Percentiles rank a stretch among this genome's conserved stretches.
These are phyloP conservation scores for Cryptocheilus praepositus DNA, from an alignment of 2,888 invertebrate genomes.

Conservation along the genomic window DNA sequence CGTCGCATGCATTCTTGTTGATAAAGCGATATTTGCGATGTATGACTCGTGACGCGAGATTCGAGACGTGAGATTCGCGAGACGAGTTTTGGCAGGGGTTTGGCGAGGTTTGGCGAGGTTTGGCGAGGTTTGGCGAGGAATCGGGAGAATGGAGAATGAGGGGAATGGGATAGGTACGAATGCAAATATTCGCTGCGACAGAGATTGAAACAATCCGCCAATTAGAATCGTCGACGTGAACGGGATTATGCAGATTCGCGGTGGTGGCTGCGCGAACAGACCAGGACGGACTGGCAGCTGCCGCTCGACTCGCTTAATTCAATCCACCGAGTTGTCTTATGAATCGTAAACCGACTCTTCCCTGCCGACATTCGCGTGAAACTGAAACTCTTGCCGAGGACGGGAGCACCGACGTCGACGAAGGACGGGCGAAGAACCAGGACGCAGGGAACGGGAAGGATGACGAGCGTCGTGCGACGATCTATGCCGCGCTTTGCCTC, in stretches of 20 bases:
- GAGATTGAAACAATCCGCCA: conserved; percentile 74
- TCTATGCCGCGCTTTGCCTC: conserved; percentile 19
- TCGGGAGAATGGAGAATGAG: conserved; percentile 15
- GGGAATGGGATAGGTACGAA: conserved; percentile 48
- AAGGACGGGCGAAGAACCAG: background rate
- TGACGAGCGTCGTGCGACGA: conserved; percentile 3
- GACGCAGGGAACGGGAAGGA: background rate
- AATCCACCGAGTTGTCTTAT: conserved; percentile 73
- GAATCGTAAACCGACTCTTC: conserved; percentile 68
- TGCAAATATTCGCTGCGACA: conserved; percentile 67
- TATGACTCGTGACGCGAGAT: conserved; percentile 1
- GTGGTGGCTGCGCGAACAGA: conserved; percentile 55
- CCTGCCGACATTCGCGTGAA: conserved; percentile 39
- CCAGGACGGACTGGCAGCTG: conserved; percentile 66
- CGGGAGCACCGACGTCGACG: conserved; percentile 3
- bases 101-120: background rate
- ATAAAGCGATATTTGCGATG: background rate
- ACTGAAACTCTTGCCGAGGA: conserved; percentile 54
- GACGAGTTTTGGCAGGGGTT: too few relatives aligned
- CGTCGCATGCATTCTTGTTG: too few relatives aligned
- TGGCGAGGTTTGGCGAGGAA: background rate
- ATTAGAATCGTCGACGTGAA: conserved; percentile 73
- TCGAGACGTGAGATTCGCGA: background rate
- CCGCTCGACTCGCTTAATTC: conserved; percentile 70
- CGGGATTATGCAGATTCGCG: conserved; percentile 73